phyloP scores from a whole-genome alignment of 2,888 invertebrate genomes.

The Eupithecia subumbrata region DNA sequence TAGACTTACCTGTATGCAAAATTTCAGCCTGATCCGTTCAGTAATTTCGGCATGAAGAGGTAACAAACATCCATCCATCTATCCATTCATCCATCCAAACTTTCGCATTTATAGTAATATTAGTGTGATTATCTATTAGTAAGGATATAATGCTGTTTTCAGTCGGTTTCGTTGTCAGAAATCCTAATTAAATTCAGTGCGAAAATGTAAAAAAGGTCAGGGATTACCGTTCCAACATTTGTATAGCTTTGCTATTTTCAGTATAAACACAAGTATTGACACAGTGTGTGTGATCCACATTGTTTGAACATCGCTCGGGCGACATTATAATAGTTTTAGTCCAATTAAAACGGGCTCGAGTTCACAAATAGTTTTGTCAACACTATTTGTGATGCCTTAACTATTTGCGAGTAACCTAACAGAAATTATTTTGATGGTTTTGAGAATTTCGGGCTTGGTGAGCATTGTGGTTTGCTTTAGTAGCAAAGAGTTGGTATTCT shows the following conservation, averaged over 20 bases:
- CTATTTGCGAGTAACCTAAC: conserved; percentile 3
- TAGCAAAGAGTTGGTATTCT: not conserved
- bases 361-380: conserved; percentile 6
- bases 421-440: not conserved
- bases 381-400: not conserved
- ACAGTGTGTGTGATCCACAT: not conserved
- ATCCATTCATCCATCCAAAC: too few relatives aligned
- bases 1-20: too few relatives aligned
- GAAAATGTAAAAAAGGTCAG: not conserved
- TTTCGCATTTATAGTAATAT: too few relatives aligned
- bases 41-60: too few relatives aligned
- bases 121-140: too few relatives aligned
- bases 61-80: too few relatives aligned
- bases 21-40: too few relatives aligned
- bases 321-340: not conserved
- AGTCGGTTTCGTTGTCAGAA: not conserved
- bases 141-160: not conserved
- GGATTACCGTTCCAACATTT: not conserved
- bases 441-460: not conserved
- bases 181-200: not conserved
- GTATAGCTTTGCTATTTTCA: conserved; percentile 3
- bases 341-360: not conserved
- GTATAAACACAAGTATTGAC: conserved; percentile 3
- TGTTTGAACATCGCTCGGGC: not conserved
- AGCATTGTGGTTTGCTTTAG: not conserved